phyloP scores from a whole-genome alignment of 2,113 vertebrate genomes.

The Catharus minimus region DNA sequence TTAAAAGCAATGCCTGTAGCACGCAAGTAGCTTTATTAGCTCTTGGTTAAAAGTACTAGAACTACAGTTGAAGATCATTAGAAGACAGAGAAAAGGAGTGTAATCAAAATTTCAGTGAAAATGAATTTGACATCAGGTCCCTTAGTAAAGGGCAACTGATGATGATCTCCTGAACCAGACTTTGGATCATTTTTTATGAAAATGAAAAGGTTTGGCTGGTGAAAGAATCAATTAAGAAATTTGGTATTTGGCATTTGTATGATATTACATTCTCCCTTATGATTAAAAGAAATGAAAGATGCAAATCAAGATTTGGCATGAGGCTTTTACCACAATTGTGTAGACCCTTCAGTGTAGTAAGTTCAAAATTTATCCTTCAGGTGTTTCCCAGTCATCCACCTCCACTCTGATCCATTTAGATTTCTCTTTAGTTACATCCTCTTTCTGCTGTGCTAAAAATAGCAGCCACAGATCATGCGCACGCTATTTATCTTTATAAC shows the following conservation, averaged over 20 bases:
- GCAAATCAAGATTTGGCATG: neutral
- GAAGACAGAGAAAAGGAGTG: neutral
- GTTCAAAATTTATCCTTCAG: neutral
- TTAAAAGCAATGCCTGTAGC: neutral
- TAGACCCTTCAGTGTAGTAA: neutral
- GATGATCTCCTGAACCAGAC: neutral
- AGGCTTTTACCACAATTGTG: neutral
- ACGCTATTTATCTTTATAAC: constrained; percentile 40
- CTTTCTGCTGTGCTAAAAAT: constrained; percentile 20
- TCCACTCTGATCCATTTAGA: neutral
- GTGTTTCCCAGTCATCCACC: neutral
- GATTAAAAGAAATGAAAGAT: neutral
- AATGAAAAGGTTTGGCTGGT: neutral
- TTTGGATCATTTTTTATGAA: neutral
- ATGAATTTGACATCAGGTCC: neutral
- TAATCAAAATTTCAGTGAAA: neutral
- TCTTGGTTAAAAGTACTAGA: neutral
- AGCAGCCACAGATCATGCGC: neutral
- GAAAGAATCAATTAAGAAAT: neutral
- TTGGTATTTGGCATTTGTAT: neutral
- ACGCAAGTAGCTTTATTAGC: neutral
- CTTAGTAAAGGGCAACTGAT: neutral
- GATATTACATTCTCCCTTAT: neutral
- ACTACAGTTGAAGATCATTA: neutral
- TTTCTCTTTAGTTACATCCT: neutral